Conservation (phyloP, 2,113 vertebrate genomes). For the Caranx ignobilis region DNA sequence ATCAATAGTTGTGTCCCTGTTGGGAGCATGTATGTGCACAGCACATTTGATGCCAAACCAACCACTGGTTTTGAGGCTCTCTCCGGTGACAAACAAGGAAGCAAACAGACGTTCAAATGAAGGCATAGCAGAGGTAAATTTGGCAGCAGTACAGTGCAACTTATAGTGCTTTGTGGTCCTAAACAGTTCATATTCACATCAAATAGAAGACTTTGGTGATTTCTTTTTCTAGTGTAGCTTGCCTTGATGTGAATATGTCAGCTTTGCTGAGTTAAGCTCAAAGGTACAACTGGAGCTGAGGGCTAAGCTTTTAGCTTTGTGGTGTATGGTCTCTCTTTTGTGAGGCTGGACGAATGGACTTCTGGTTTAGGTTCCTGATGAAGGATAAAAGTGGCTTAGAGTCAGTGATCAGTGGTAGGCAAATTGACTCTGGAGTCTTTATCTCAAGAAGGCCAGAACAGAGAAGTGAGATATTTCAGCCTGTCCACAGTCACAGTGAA, state of each 20-base stretch:
- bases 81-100: slow-evolving; percentile 20
- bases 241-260: slow-evolving; percentile 41
- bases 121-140: background rate
- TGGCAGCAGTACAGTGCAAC: background rate
- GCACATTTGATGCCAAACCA: slow-evolving; percentile 51
- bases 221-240: slow-evolving; percentile 19
- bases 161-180: slow-evolving; percentile 1
- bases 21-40: slow-evolving; percentile 49
- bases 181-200: slow-evolving; percentile 19
- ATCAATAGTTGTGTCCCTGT: slow-evolving; percentile 58
- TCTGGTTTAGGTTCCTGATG: slow-evolving; percentile 58
- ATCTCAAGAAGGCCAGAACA: slow-evolving; percentile 65
- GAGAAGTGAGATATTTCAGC: slow-evolving; percentile 57
- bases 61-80: slow-evolving; percentile 31
- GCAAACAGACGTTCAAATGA: slow-evolving; percentile 29
- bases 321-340: slow-evolving; percentile 46
- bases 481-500: slow-evolving; percentile 19
- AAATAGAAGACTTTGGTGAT: background rate
- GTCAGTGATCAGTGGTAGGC: slow-evolving; percentile 64
- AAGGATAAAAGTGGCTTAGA: slow-evolving; percentile 72
- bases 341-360: slow-evolving; percentile 41
- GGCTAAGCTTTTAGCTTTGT: slow-evolving; percentile 70
- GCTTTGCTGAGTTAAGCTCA: slow-evolving; percentile 51
- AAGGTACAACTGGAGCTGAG: slow-evolving; percentile 48
- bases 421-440: slow-evolving; percentile 67